Evolutionary conservation across 2,888 invertebrate genomes (phyloP), one percentile per base, ranked within the genome.

Genomic region (Cephus pulcher): DNA sequence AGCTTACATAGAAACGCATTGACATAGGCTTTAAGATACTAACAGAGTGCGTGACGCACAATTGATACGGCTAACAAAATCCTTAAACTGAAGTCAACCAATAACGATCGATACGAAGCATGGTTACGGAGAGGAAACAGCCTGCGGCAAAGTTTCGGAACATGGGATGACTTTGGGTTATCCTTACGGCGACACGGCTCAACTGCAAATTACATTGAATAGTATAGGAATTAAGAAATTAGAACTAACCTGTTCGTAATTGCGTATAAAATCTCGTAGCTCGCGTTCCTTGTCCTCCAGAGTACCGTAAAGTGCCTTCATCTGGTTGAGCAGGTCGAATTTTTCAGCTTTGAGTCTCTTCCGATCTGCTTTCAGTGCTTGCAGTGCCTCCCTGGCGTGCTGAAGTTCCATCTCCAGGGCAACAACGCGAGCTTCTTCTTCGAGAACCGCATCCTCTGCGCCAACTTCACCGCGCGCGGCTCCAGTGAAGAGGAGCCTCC

Each of bases 241-340:
- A 9, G 35, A 74, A 87, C 91, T 91, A 92, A 96, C 96, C 94
- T 96, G 97, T 92, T 98, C 98, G 92, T 97, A 98, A 92, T 97
- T 98, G 85, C 98, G 94, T 89, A 98, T 98, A 90, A 98, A 98
- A 92, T 98, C 98, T 80, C 98, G 93, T 80, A 98, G 93, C 91
- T 98, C 98, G 87, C 96, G 96, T 91, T 98, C 98, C 92, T 98
- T 98, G 91, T 98, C 98, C 92, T 98, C 98, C 81, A 98, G 93
- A 12, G 98, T 98, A 78, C 96, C 95, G 91, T 98, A 98, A 80
- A 98, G 94, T 89, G 98, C 98, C 92, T 98, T 98, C 95, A 98
- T 98, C 93, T 98, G 98, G 90, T 96, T 96, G 85, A 98, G 93
- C 83, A 98, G 94, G 92, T 98, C 98, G 89, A 96, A 96, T 92